Evolutionary conservation across 2,888 invertebrate genomes (phyloP), one percentile per base, ranked within the genome.

Genomic region (Amiota mariae): DNA sequence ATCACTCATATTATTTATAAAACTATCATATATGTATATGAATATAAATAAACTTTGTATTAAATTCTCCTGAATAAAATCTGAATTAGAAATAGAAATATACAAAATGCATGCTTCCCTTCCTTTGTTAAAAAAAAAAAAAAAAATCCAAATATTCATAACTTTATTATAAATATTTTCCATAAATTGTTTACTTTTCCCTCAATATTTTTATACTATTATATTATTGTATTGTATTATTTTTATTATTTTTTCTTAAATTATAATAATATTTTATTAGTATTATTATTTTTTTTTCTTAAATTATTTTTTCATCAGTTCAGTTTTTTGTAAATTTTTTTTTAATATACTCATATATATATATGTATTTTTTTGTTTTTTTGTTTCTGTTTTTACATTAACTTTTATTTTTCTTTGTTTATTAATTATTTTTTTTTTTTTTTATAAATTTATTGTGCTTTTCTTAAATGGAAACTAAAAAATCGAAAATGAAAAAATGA

Each of bases 251-350:
- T 54, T 12, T n/a, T 54, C 8, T n/a, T n/a, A 54, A 12, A 54
- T 8, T 59, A n/a, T n/a, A n/a, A n/a, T n/a, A n/a, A n/a, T n/a
- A 64, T 72, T 70, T 61, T 72, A 15, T 20, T 59, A 15, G 2
- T 24, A 13, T 54, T 11, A 72, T 82, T 56, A 48, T 73, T 76
- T 76, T 49, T 68, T 63, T 51, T 74, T 76, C 74, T 46, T 66
- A 51, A 70, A 70, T 51, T 36, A 68, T 78, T 79, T 77, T 48
- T 47, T 59, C 57, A 76, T 79, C 36, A 54, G 68, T 73, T 74
- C 77, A 15, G 24, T 36, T 49, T 20, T n/a, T n/a, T n/a, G n/a
- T n/a, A n/a, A 46, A n/a, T 61, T 74, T 75, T 66, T 54, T 46
- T 61, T 24, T 36, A 47, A 36, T 54, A 24, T 24, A n/a, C n/a